phyloP scores from a whole-genome alignment of 37 sponge, comb jelly and placozoan species.

The Hexactinellida sp. region DNA sequence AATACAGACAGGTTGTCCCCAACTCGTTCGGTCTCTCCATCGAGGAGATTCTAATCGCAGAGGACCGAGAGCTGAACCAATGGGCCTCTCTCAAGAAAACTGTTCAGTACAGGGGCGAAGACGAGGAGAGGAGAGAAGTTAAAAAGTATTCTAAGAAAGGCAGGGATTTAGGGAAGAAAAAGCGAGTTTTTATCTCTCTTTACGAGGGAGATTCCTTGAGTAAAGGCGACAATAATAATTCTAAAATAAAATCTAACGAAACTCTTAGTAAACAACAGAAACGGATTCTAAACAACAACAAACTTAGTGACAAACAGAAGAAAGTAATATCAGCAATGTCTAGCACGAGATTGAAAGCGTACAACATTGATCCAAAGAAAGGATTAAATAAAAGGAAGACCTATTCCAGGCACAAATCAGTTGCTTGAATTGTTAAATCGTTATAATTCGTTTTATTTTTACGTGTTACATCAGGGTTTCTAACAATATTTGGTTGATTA shows the following conservation, averaged over 20 bases:
- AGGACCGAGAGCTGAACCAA: slow-evolving; percentile 72
- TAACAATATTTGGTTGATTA: too few species aligned
- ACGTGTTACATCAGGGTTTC: too few species aligned
- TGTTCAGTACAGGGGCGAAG: slow-evolving; percentile 55
- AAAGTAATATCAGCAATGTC: neutral
- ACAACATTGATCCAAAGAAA: neutral
- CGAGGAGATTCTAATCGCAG: slow-evolving; percentile 74
- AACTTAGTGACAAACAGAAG: neutral
- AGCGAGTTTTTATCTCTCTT: slow-evolving; percentile 30
- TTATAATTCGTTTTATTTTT: too few species aligned
- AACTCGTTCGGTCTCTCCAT: slow-evolving; percentile 69
- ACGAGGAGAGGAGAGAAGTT: slow-evolving; percentile 50
- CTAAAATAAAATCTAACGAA: neutral
- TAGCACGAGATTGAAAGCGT: neutral
- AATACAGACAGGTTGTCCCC: slow-evolving; percentile 61
- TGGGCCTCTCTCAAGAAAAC: slow-evolving; percentile 87
- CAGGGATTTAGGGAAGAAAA: slow-evolving; percentile 36
- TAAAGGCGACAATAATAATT: neutral
- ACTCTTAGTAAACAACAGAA: neutral
- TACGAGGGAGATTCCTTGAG: neutral
- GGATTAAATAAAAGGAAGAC: neutral
- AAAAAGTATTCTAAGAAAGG: slow-evolving; percentile 49
- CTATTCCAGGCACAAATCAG: too few species aligned
- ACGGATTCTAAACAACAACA: neutral
- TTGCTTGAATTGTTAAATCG: too few species aligned